A percentile compares a stretch with the other conserved stretches of the same genome.
Conservation (phyloP, 1,140 invertebrate species). For the Drosophila mayri region DNA sequence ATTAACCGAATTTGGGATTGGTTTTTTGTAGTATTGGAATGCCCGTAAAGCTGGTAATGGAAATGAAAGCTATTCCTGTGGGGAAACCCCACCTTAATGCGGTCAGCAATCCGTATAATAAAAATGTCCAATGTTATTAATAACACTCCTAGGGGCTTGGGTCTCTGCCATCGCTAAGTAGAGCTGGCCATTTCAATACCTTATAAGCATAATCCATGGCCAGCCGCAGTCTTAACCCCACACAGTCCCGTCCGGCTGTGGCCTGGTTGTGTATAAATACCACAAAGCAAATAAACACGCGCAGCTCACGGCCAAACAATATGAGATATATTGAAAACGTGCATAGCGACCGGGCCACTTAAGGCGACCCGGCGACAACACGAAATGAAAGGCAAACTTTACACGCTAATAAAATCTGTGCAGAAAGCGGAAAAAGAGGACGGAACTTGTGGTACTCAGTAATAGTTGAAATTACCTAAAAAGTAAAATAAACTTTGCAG, state of each 20-base stretch:
- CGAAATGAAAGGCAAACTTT: slow-evolving; percentile 74
- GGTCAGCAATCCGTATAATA: slow-evolving; percentile 61
- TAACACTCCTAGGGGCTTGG: slow-evolving; percentile 52
- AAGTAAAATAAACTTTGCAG: no score
- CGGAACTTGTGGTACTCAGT: slow-evolving; percentile 1
- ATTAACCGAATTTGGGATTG: slow-evolving; percentile 28
- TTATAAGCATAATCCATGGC: slow-evolving; percentile 60
- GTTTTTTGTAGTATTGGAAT: slow-evolving; percentile 21
- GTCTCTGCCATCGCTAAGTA: slow-evolving; percentile 40
- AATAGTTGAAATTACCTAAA: no score
- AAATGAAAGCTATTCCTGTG: slow-evolving; percentile 18
- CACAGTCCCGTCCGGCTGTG: slow-evolving; percentile 13
- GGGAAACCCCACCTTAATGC: slow-evolving; percentile 60
- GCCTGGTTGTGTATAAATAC: slow-evolving; percentile 68
- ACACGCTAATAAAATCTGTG: slow-evolving; percentile 71
- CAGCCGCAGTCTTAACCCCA: slow-evolving; percentile 22
- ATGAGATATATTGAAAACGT: slow-evolving; percentile 83
- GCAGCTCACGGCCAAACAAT: slow-evolving; percentile 76
- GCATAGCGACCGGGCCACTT: slow-evolving; percentile 67
- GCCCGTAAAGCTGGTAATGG: slow-evolving; percentile 22
- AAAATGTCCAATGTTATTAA: slow-evolving; percentile 71
- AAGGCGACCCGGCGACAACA: slow-evolving; percentile 54
- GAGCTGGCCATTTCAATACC: slow-evolving; percentile 72
- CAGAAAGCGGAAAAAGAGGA: neutral
- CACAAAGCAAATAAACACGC: slow-evolving; percentile 78